Base-by-base conservation (phyloP, 2,888 invertebrate genomes). In the Trissolcus brochymenae region DNA sequence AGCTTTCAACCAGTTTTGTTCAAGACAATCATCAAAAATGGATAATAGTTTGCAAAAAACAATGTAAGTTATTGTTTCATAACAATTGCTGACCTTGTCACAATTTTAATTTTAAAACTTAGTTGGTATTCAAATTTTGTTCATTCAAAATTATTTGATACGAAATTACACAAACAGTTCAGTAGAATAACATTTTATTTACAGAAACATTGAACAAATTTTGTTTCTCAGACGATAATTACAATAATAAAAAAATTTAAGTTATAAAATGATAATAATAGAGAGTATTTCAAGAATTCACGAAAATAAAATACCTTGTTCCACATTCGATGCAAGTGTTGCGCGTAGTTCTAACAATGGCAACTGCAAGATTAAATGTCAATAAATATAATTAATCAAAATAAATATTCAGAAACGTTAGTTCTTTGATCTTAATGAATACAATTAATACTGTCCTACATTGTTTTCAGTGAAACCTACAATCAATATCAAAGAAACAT, bases 241-340 rank as follows among this genome's bases (percentile, higher is more conserved):
- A 11, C 35, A 2, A 35, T 46, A 46, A 1, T 46, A 1, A 7
- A 46, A 46, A 16, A 16, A 46, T 46, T 46, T 4, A 16, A 46
- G 14, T 46, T 40, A 64, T 46, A 64, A 46, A 49, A 67, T 59
- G 59, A 70, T 55, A 73, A 60, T 60, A 73, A 72, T 67, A 53
- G 49, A 53, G 49, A 68, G 14, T 73, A 68, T 70, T 67, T 70
- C 55, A 60, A 70, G 65, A 66, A 78, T 66, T 59, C 53, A 66
- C 73, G 46, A 74, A 78, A 78, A 74, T 70, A 78, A 65, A 70
- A 61, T 66, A 66, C 73, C 68, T 73, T 65, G 74, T 71, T 76
- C 76, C 35, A 72, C 53, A 76, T 76, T 35, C 57, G 19, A 61
- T 43, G 40, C 61, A n/a, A 29, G 19, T 16, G 6, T 16, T 41